Base-by-base conservation (phyloP, 2,888 invertebrate species). In the Drosophila birchii region DNA sequence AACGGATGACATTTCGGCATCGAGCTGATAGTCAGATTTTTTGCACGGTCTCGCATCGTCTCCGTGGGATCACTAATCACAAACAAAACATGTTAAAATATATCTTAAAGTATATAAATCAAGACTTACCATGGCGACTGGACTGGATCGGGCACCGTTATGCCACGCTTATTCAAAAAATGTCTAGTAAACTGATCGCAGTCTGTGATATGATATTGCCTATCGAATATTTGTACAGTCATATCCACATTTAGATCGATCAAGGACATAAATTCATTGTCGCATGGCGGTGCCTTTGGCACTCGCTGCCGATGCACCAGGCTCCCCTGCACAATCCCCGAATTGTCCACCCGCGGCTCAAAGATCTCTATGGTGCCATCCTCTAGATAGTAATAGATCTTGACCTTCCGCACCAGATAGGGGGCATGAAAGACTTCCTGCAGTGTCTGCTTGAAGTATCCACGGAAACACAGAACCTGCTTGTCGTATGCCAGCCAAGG, bases 401-500 rank as follows among this genome's bases (percentile, higher is more conserved):
- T 96, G 6, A 97, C 97, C 82, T 95, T 95, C 12, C 97, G 94
- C 57, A 98, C 93, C 86, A 96, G 94, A 83, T 94, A 95, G 18
- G 95, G 94, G 3, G 95, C 94, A 89, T 95, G 88, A 36, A 90
- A 90, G 26, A 92, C 95, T 92, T 97, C 97, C 80, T 96, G 95
- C 0, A 97, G 93, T 0, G 96, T 95, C 67, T 93, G 92, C 61
- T 92, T 92, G 51, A 93, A 93, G 59, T 92, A 93, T 1, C 90
- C 93, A 41, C 77, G 75, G 41, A 93, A 93, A 58, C 91, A 88
- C 0, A 93, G 78, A 90, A 96, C 96, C 93, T 98, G 95, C 92
- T 97, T 96, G 91, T 98, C 98, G 91, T 95, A 97, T 64, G 96
- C 95, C 63, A 98, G 94, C 98, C 98, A 98, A 0, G 96, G 93